A percentile compares a stretch with the other conserved stretches of the same genome.
phyloP scores from a whole-genome alignment of 1,140 invertebrate species.

The Bombus cullumanus region DNA sequence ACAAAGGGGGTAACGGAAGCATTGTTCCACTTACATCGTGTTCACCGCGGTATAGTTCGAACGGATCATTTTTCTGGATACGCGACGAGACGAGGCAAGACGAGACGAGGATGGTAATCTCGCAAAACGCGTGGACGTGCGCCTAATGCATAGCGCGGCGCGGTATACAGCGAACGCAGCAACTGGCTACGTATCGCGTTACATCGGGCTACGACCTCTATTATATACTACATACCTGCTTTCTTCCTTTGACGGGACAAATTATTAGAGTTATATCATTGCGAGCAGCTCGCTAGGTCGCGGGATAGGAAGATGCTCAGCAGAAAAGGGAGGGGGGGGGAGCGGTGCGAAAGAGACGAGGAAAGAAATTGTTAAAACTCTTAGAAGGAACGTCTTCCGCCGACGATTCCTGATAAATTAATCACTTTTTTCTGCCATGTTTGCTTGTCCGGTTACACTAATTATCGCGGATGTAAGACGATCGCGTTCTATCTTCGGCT shows the following conservation, averaged over 20 bases:
- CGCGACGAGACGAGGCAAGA: not conserved
- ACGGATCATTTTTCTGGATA: not conserved
- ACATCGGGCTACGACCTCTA: slow-evolving; percentile 67
- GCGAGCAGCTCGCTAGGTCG: slow-evolving; percentile 34
- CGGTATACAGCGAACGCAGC: slow-evolving; percentile 23
- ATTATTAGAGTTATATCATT: slow-evolving; percentile 64
- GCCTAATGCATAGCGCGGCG: not conserved
- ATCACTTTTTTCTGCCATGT: slow-evolving; percentile 27
- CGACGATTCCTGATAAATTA: slow-evolving; percentile 39
- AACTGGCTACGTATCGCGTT: slow-evolving; percentile 58
- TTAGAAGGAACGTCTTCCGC: slow-evolving; percentile 7
- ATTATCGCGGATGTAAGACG: slow-evolving; percentile 28
- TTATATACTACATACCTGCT: slow-evolving; percentile 56
- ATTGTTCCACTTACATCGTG: not conserved
- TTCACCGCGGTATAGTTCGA: too few relatives aligned
- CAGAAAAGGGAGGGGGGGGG: accelerated
- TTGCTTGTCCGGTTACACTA: slow-evolving; percentile 12
- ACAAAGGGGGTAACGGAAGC: not conserved
- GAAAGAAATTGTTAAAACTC: not conserved
- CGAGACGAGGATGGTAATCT: not conserved
- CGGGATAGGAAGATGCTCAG: not conserved
- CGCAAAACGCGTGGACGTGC: slow-evolving; percentile 34
- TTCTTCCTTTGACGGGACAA: slow-evolving; percentile 55
- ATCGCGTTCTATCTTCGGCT: slow-evolving; percentile 21
- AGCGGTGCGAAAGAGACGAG: accelerated